Evolutionary conservation across 2,888 invertebrate genomes (phyloP), one percentile per base, ranked within the genome.

Genomic region (Harpalus rubripes): DNA sequence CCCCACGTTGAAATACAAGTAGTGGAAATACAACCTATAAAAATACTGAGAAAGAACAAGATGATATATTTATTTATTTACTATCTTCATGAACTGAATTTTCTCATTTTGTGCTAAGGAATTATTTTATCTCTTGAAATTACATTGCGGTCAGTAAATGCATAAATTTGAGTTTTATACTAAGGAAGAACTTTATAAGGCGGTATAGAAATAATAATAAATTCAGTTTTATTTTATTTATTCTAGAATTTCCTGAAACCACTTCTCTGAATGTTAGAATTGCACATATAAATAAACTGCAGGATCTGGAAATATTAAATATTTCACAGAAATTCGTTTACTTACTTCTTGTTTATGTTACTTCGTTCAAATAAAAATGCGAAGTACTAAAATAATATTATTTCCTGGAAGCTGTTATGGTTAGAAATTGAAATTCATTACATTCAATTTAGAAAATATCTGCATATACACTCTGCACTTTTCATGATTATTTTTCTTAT

Each of bases 201-300:
- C 0, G 44, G 18, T 16, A 44, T 74, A 44, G 72, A 44, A 74
- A 74, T 74, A 18, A 8, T 44, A 22, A 41, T 74, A 74, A 74
- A 74, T 44, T 74, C 44, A 74, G 41, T 74, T 74, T 74, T 74
- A 74, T 74, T 74, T 44, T 44, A 18, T 74, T 63, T 63, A 63
- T 63, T 41, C 68, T 32, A 32, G n/a, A 32, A 10, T 18, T 74
- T 74, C 72, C 44, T 15, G 18, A 52, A 52, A 52, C 44, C 44
- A 52, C 44, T 52, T 52, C 44, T 52, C 8, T 12, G 44, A 52
- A 52, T 52, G 44, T 52, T 52, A 52, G 44, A 52, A 52, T 52
- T 52, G 44, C 44, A 52, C 44, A 12, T 52, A 52, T 52, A 52
- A 52, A 52, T 52, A 52, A 52, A 52, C 44, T 52, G 4, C 44